Conservation (phyloP, 2,888 invertebrate genomes). For the Caenorhabditis sp. region DNA sequence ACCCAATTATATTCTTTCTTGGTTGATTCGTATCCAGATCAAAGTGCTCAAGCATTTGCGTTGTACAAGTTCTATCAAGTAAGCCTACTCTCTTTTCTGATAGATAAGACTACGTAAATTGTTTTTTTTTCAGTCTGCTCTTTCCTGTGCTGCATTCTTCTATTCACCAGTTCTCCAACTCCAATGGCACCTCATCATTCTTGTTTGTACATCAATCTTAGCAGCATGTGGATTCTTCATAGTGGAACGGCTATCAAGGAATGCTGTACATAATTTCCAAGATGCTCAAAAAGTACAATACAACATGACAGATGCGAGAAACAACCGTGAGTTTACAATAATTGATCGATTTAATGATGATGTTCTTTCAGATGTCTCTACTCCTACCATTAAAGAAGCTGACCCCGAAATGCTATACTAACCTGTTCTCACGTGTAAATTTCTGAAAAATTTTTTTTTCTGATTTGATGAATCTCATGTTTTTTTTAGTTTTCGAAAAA, state of each 20-base stretch:
- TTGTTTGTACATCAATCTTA: slow-evolving; percentile 59
- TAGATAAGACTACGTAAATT: background rate
- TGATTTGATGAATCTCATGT: too few species aligned
- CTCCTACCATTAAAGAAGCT: slow-evolving; percentile 18
- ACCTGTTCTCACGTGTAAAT: slow-evolving; percentile 2
- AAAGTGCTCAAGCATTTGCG: slow-evolving; percentile 90
- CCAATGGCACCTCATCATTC: slow-evolving; percentile 73
- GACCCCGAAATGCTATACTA: slow-evolving; percentile 25
- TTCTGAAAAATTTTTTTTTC: background rate
- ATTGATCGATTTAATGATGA: background rate
- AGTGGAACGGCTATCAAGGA: slow-evolving; percentile 26
- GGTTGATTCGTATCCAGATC: slow-evolving; percentile 85
- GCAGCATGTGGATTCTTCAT: slow-evolving; percentile 48
- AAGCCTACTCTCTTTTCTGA: too few species aligned
- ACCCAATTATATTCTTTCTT: slow-evolving; percentile 89
- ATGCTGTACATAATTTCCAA: background rate
- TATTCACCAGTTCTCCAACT: slow-evolving; percentile 72
- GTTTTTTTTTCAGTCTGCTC: slow-evolving; percentile 71
- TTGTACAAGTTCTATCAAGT: slow-evolving; percentile 93
- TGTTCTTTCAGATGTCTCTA: slow-evolving; percentile 22
- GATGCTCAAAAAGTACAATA: background rate
- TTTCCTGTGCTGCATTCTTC: slow-evolving; percentile 73
- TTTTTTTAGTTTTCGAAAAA: too few species aligned
- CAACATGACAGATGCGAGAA: background rate
- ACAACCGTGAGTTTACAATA: background rate